Evolutionary conservation across 2,113 vertebrate species (phyloP).

Genomic region (Plotosus lineatus): DNA sequence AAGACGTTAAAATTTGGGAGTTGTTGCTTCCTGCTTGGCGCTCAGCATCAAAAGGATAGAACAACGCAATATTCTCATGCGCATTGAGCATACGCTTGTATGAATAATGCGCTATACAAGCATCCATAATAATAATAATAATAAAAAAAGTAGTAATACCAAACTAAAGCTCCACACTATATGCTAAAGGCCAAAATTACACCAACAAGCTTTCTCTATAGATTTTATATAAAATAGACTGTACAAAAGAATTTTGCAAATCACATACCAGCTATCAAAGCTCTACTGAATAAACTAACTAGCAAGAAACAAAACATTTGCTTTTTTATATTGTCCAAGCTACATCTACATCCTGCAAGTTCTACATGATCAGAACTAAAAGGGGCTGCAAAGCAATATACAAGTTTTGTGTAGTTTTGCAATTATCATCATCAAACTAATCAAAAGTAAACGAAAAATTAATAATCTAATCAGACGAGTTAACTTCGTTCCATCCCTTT

Average conservation of each 20-base stretch:
- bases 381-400: not conserved
- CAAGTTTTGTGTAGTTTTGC: too few species aligned
- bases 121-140: too few species aligned
- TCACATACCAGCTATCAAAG: not conserved
- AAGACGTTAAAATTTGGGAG: too few species aligned
- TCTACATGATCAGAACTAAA: not conserved
- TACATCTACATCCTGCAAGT: not conserved
- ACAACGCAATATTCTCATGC: too few species aligned
- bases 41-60: too few species aligned
- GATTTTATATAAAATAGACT: too few species aligned
- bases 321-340: not conserved
- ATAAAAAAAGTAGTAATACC: too few species aligned
- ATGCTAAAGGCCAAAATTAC: not conserved
- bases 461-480: not conserved
- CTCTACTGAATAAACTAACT: not conserved
- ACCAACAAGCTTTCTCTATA: not conserved
- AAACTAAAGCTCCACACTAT: not conserved
- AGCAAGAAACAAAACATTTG: not conserved
- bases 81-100: too few species aligned
- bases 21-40: too few species aligned
- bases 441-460: too few species aligned
- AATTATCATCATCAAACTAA: too few species aligned
- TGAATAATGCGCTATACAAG: too few species aligned
- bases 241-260: not conserved
- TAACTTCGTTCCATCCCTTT: not conserved